A percentile compares a stretch with the other conserved stretches of the same genome.
These are phyloP conservation scores for Pristionchus arcanus DNA, from an alignment of 2,888 invertebrate genomes.

Conservation along the genomic window DNA sequence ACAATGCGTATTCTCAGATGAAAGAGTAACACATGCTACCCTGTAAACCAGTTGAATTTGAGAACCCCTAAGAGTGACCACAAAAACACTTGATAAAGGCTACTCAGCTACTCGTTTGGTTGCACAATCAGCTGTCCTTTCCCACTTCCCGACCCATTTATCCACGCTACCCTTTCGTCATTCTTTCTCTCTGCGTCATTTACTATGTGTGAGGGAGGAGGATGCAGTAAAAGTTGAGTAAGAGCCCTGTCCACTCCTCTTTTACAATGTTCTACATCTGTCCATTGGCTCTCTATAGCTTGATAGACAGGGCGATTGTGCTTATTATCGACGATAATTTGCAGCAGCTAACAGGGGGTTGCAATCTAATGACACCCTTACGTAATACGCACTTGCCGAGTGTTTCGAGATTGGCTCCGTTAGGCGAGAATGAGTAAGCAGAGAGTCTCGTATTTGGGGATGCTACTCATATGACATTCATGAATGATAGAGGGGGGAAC, in stretches of 20 bases:
- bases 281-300: too few species aligned
- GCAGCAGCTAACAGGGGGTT: neutral
- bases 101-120: neutral
- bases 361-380: neutral
- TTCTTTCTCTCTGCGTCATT: slow-evolving; percentile 12
- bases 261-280: neutral
- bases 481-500: slow-evolving; percentile 38
- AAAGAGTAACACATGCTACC: too few species aligned
- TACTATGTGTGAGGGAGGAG: slow-evolving; percentile 36
- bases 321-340: neutral
- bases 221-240: slow-evolving; percentile 1
- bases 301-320: too few species aligned
- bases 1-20: too few species aligned
- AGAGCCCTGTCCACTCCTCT: neutral
- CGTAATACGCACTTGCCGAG: neutral
- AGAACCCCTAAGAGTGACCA: neutral
- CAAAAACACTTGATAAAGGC: neutral
- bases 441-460: neutral
- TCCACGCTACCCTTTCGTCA: slow-evolving; percentile 17
- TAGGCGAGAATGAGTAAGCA: slow-evolving; percentile 11
- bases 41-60: too few species aligned
- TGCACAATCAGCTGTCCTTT: neutral
- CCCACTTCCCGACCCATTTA: neutral
- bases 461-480: slow-evolving; percentile 44
- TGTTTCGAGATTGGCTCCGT: slow-evolving; percentile 23